Conservation (phyloP, 2,113 vertebrate genomes). For the Grantiella picta region DNA sequence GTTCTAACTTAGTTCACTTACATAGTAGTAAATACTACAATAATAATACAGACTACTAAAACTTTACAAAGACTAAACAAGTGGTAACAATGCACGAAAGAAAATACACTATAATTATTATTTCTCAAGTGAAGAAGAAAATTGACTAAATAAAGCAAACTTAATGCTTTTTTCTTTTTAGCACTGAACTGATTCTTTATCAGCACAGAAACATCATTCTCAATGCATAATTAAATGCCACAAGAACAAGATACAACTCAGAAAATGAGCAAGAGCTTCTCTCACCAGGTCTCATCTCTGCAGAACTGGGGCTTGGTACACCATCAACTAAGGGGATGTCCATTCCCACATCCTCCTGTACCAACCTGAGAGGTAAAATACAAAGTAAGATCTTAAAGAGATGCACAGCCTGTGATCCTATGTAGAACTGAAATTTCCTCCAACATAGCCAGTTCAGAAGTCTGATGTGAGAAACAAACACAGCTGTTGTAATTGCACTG, state of each 20-base stretch:
- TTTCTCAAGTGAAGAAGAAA: slow-evolving; percentile 2
- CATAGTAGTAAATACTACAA: not conserved
- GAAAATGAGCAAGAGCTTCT: not conserved
- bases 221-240: slow-evolving; percentile 36
- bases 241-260: not conserved
- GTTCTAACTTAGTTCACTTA: not conserved
- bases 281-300: slow-evolving; percentile 88
- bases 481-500: not conserved
- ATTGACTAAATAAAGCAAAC: slow-evolving; percentile 13
- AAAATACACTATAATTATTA: not conserved
- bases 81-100: not conserved
- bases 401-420: not conserved
- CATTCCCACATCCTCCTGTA: slow-evolving; percentile 82
- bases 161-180: not conserved
- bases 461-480: not conserved
- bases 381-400: not conserved
- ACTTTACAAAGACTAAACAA: not conserved
- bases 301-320: slow-evolving; percentile 61
- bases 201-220: slow-evolving; percentile 26
- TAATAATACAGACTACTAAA: not conserved
- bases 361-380: slow-evolving; percentile 67
- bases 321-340: slow-evolving; percentile 76
- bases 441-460: not conserved
- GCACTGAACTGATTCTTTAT: not conserved
- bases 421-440: not conserved